These are phyloP conservation scores for Gymnothorax reevesii DNA, from an alignment of 2,797 vertebrate species.

Conservation along the genomic window DNA sequence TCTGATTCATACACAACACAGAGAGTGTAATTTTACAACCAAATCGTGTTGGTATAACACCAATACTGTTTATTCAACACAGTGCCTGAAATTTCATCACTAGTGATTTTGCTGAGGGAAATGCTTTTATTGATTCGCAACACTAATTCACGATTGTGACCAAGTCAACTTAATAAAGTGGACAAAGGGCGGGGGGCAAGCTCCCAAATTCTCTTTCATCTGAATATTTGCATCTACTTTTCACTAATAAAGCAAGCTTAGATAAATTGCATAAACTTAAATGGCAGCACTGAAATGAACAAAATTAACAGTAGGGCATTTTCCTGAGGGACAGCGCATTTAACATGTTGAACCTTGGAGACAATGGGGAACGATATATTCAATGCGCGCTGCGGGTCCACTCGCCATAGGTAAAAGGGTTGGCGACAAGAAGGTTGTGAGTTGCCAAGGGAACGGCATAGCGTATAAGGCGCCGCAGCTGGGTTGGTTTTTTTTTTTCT, in stretches of 20 bases:
- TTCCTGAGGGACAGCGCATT: not conserved
- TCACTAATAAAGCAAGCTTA: not conserved
- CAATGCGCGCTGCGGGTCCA: conserved; percentile 39
- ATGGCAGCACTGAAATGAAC: not conserved
- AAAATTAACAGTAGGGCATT: not conserved
- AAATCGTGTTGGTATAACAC: no score
- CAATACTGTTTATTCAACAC: no score
- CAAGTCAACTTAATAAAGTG: no score
- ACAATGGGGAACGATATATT: conserved; percentile 19
- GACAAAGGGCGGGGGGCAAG: not conserved
- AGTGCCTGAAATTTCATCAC: no score
- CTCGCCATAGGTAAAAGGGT: conserved; percentile 43
- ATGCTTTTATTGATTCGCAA: no score
- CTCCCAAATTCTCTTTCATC: not conserved
- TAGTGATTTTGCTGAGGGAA: no score
- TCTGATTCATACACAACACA: no score
- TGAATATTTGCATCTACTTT: not conserved
- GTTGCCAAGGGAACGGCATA: conserved; percentile 61
- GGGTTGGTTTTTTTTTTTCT: not conserved
- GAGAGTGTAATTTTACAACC: no score
- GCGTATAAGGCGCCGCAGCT: not conserved
- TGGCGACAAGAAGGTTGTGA: conserved; percentile 51
- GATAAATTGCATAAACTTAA: not conserved
- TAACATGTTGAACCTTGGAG: conserved; percentile 27
- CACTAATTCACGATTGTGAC: no score